Conservation (phyloP, 1,140 invertebrate species). For the Ptiloglossa arizonensis region DNA sequence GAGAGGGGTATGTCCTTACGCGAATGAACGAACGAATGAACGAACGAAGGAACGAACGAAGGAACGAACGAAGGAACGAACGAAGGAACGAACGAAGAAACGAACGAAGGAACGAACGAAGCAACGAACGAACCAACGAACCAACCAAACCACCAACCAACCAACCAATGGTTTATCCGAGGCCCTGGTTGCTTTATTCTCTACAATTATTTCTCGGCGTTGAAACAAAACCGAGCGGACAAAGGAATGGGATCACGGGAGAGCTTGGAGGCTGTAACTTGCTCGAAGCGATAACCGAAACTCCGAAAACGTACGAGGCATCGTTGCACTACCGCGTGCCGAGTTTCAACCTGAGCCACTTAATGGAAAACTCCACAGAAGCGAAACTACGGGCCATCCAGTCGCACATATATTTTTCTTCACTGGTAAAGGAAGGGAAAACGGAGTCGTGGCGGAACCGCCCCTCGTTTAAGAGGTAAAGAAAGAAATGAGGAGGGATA, state of each 20-base stretch:
- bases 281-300: conserved; percentile 22
- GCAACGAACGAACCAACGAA: too few species aligned
- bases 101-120: too few species aligned
- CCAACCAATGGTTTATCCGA: conserved; percentile 47
- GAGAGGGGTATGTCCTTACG: neutral
- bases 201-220: conserved; percentile 42
- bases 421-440: conserved; percentile 36
- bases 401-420: conserved; percentile 53
- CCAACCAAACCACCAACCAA: too few species aligned
- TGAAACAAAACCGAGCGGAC: conserved; percentile 46
- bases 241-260: neutral
- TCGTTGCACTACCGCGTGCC: conserved; percentile 1
- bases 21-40: conserved; percentile 12
- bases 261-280: conserved; percentile 3
- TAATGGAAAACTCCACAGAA: conserved; percentile 66
- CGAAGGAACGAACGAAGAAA: too few species aligned
- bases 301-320: neutral
- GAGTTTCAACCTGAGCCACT: conserved; percentile 36
- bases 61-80: too few species aligned
- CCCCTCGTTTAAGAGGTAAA: conserved; percentile 70
- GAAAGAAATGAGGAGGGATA: conserved; percentile 24
- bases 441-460: conserved; percentile 60
- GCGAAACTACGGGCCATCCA: conserved; percentile 48
- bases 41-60: too few species aligned
- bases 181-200: neutral